Evolutionary conservation across 1,140 invertebrate genomes (phyloP).

Genomic region (Neomicropteryx cornuta): DNA sequence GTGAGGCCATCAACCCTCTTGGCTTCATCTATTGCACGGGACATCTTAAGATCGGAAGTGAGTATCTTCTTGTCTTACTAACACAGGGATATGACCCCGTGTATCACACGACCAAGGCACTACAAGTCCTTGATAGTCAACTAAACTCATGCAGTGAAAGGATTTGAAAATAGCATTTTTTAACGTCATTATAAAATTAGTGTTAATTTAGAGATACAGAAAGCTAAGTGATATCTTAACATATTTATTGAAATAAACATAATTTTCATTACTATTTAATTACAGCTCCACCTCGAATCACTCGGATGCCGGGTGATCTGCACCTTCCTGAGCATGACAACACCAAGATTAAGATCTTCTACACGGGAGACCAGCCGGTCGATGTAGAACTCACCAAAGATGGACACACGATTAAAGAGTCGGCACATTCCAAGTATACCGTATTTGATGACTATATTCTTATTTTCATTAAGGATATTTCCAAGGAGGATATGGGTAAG

Average conservation of each 20-base stretch:
- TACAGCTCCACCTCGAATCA: conserved; percentile 82
- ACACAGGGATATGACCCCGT: not conserved
- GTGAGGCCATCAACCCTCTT: conserved; percentile 86
- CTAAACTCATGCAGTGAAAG: too few species aligned
- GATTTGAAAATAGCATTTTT: too few species aligned
- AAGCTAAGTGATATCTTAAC: too few species aligned
- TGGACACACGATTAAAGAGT: conserved; percentile 65
- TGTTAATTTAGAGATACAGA: too few species aligned
- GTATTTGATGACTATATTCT: conserved; percentile 94
- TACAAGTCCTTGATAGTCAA: too few species aligned
- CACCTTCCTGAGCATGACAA: conserved; percentile 90
- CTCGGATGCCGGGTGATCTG: conserved; percentile 80
- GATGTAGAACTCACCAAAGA: conserved; percentile 74
- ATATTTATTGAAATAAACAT: too few species aligned
- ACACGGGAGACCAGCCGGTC: conserved; percentile 86
- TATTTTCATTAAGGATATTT: conserved; percentile 82
- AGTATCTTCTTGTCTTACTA: conserved; percentile 25
- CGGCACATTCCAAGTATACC: conserved; percentile 78
- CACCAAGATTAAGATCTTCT: conserved; percentile 89
- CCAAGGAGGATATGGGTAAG: conserved; percentile 70
- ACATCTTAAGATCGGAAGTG: conserved; percentile 79
- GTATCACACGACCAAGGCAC: too few species aligned
- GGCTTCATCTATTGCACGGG: conserved; percentile 81
- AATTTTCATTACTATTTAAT: too few species aligned
- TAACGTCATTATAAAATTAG: too few species aligned